Percentiles rank a stretch among this genome's conserved stretches.
These are phyloP conservation scores for Synergus itoensis DNA, from an alignment of 2,888 invertebrate species.

Conservation along the genomic window DNA sequence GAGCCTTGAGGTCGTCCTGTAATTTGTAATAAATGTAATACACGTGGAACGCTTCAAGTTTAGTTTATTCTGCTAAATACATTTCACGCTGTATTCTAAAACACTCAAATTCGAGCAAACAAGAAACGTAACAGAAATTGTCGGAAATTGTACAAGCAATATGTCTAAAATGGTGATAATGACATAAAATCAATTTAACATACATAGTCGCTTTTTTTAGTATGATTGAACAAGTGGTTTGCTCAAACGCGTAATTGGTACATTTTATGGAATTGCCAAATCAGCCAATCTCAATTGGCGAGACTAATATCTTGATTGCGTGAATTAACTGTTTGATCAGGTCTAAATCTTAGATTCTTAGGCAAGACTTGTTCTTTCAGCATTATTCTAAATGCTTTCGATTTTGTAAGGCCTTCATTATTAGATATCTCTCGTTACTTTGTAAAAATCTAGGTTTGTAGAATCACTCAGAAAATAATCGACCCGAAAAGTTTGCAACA, in stretches of 20 bases:
- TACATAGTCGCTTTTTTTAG: slow-evolving; percentile 10
- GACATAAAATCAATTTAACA: neutral
- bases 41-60: neutral
- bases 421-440: neutral
- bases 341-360: slow-evolving; percentile 5
- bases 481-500: neutral
- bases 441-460: neutral
- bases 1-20: slow-evolving; percentile 8
- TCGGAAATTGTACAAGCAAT: no score
- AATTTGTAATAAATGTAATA: slow-evolving; percentile 32
- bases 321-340: slow-evolving; percentile 7
- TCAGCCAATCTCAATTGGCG: slow-evolving; percentile 20
- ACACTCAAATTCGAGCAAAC: no score
- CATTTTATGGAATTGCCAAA: slow-evolving; percentile 30
- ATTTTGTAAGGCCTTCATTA: neutral
- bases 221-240: slow-evolving; percentile 11
- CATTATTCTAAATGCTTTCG: slow-evolving; percentile 2
- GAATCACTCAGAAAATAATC: neutral
- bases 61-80: neutral
- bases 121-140: no score
- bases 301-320: slow-evolving; percentile 25
- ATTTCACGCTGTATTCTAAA: no score
- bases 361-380: neutral
- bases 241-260: slow-evolving; percentile 22
- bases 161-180: neutral